These are phyloP conservation scores for Luscinia luscinia DNA, from an alignment of 2,797 vertebrate species.

Conservation along the genomic window DNA sequence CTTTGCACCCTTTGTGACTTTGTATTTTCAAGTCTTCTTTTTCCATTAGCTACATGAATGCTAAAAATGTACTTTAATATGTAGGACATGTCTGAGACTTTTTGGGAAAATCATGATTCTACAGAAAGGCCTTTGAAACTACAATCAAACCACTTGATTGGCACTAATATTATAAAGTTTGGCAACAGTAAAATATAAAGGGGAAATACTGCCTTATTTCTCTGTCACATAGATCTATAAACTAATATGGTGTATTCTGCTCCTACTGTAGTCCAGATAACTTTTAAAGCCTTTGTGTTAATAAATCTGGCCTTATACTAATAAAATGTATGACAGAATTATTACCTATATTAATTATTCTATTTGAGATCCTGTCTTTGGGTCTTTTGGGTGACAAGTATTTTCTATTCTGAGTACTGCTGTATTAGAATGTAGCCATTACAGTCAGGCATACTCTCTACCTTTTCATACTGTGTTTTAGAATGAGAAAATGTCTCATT, in stretches of 20 bases:
- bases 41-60: neutral
- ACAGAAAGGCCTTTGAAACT: constrained; percentile 10
- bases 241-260: neutral
- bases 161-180: constrained; percentile 17
- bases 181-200: neutral
- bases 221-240: neutral
- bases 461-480: neutral
- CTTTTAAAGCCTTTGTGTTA: constrained; percentile 2
- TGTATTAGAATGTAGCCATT: neutral
- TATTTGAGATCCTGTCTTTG: constrained; percentile 14
- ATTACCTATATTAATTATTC: constrained; percentile 18
- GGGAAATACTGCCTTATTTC: neutral
- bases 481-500: neutral
- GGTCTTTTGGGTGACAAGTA: neutral
- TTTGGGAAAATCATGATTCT: neutral
- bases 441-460: neutral
- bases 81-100: neutral
- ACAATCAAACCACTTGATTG: neutral
- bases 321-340: constrained; percentile 4
- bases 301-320: constrained; percentile 9
- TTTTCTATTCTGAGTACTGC: neutral
- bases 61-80: neutral
- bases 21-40: neutral
- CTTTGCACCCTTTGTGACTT: neutral
- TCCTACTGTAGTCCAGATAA: neutral